Conservation (phyloP, 1,140 invertebrate species). For the Mycetomoellerius zeteki region DNA sequence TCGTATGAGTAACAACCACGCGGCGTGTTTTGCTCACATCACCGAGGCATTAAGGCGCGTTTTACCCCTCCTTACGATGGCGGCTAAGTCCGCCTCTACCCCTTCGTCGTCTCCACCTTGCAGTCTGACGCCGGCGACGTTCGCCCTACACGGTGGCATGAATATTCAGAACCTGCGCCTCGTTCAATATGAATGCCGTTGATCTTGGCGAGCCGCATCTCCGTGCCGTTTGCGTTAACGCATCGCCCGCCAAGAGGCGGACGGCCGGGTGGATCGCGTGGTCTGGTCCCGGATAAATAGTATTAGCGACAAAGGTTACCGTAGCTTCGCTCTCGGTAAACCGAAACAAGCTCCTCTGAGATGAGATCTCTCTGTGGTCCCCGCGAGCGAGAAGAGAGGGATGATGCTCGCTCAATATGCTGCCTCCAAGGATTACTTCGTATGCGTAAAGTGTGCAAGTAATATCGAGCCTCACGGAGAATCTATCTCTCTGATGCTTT, state of each 20-base stretch:
- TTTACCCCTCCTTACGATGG: slow-evolving; percentile 74
- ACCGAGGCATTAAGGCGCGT: slow-evolving; percentile 78
- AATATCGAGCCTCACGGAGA: slow-evolving; percentile 46
- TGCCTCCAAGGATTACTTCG: slow-evolving; percentile 54
- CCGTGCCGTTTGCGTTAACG: slow-evolving; percentile 77
- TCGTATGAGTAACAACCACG: slow-evolving; percentile 64
- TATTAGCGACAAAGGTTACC: slow-evolving; percentile 67
- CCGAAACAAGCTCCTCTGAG: slow-evolving; percentile 12
- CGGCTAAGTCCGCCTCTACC: slow-evolving; percentile 68
- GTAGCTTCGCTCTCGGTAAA: slow-evolving; percentile 6
- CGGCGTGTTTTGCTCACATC: slow-evolving; percentile 79
- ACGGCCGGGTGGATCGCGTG: slow-evolving; percentile 42
- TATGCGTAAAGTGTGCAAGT: slow-evolving; percentile 58
- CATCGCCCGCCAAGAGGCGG: slow-evolving; percentile 62
- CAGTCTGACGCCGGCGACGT: slow-evolving; percentile 63
- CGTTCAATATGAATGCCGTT: slow-evolving; percentile 86
- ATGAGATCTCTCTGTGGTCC: neutral
- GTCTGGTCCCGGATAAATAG: slow-evolving; percentile 80
- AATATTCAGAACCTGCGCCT: slow-evolving; percentile 85
- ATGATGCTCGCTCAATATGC: slow-evolving; percentile 58
- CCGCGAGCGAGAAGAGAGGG: slow-evolving; percentile 13
- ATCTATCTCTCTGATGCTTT: slow-evolving; percentile 49
- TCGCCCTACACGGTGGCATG: slow-evolving; percentile 81
- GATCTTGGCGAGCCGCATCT: slow-evolving; percentile 83
- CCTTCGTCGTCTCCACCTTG: slow-evolving; percentile 58